These are phyloP conservation scores for Cliona cf. orientalis DNA, from an alignment of 37 sponge, comb jelly and placozoan species.

Conservation along the genomic window DNA sequence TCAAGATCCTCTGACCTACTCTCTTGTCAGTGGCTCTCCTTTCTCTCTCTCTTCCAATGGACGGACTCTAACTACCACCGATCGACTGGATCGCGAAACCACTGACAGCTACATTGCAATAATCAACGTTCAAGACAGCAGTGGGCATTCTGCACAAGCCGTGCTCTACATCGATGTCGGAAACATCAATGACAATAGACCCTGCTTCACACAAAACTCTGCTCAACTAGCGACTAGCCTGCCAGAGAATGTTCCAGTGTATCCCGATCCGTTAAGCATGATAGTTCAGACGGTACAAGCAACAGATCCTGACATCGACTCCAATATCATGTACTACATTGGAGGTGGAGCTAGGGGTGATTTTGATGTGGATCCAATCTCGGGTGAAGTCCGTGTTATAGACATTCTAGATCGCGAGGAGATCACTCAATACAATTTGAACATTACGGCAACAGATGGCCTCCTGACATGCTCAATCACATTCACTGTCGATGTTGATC, in stretches of 20 bases:
- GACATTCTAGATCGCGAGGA: constrained; percentile 1
- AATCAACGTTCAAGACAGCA: constrained; percentile 15
- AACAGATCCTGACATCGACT: constrained; percentile 9
- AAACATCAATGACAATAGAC: constrained; percentile 54
- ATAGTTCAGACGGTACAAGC: constrained; percentile 12
- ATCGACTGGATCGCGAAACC: not conserved
- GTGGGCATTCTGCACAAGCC: not conserved
- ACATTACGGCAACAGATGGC: constrained; percentile 25
- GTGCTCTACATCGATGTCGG: constrained; percentile 4
- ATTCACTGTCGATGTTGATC: constrained; percentile 7
- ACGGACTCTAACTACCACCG: constrained; percentile 1
- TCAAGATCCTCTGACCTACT: not conserved
- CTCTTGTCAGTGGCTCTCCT: constrained; percentile 2
- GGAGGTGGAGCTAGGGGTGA: constrained; percentile 24
- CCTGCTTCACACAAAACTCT: not conserved
- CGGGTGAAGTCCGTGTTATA: constrained; percentile 24
- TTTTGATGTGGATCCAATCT: constrained; percentile 30
- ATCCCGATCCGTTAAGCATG: not conserved
- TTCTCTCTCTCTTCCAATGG: constrained; percentile 16
- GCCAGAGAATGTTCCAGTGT: constrained; percentile 20
- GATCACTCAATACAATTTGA: constrained; percentile 9
- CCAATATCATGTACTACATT: constrained; percentile 1
- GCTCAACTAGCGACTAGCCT: not conserved
- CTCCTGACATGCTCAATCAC: not conserved
- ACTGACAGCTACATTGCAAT: not conserved